Conservation (phyloP, 2,113 vertebrate genomes). For the Eclectus roratus region DNA sequence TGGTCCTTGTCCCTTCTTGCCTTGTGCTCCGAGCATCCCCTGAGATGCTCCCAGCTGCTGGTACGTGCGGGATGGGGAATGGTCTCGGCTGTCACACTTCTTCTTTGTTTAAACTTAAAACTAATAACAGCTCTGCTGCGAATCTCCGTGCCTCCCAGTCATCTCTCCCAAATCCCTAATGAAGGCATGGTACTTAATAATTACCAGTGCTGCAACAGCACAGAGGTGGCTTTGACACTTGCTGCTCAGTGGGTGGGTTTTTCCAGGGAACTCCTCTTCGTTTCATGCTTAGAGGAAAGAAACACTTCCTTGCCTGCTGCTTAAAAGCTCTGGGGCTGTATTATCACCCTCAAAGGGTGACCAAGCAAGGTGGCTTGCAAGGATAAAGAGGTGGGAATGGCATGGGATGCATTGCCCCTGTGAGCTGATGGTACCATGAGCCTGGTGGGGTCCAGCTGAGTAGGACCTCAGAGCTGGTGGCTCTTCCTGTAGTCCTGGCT, state of each 20-base stretch:
- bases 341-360: background rate
- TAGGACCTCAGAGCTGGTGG: background rate
- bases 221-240: conserved; percentile 51
- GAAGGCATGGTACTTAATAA: conserved; percentile 30
- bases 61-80: background rate
- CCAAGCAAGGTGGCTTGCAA: background rate
- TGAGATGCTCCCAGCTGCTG: background rate
- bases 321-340: background rate
- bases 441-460: background rate
- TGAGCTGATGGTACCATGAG: fast-evolving
- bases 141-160: conserved; percentile 5
- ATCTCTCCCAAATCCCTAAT: background rate
- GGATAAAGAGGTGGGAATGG: background rate
- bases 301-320: background rate
- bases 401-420: background rate
- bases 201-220: conserved; percentile 2
- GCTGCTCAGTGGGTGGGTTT: conserved; percentile 37
- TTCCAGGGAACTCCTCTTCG: conserved; percentile 22
- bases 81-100: conserved; percentile 24
- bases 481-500: background rate
- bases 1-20: background rate
- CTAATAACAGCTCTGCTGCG: conserved; percentile 54
- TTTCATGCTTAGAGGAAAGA: background rate
- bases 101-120: conserved; percentile 42
- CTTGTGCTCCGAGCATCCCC: background rate